Evolutionary conservation across 2,888 invertebrate species (phyloP).

Genomic region (Epistrophe grossulariae): DNA sequence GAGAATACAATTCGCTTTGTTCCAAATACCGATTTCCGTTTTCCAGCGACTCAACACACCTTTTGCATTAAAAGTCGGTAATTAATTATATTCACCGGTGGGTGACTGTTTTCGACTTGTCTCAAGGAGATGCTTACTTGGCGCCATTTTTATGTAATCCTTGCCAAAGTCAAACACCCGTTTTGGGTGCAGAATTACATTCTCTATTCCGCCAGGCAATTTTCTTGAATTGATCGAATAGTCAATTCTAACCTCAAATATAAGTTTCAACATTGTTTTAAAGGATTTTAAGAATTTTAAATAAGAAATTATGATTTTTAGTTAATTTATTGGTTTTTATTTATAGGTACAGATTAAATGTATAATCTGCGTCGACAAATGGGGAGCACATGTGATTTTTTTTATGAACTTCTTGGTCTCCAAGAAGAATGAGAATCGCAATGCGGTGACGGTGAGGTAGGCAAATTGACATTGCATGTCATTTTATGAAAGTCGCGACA

Average conservation of each 20-base stretch:
- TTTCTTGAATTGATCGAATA: background rate
- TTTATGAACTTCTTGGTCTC: background rate
- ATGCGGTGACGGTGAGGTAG: constrained; percentile 56
- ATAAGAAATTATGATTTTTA: background rate
- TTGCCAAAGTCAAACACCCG: constrained; percentile 35
- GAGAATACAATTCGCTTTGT: constrained; percentile 3
- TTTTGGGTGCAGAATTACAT: constrained; percentile 10
- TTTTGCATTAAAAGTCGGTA: background rate
- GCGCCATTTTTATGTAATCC: constrained; percentile 35
- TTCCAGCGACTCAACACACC: background rate
- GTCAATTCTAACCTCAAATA: constrained; percentile 27
- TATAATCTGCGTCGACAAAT: background rate
- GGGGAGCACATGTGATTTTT: constrained; percentile 64
- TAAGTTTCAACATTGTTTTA: background rate
- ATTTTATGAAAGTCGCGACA: constrained; percentile 31
- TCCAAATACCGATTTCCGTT: constrained; percentile 3
- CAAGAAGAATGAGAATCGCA: constrained; percentile 31
- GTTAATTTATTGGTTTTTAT: background rate
- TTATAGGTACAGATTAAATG: background rate
- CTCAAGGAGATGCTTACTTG: constrained; percentile 20
- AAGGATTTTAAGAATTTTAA: constrained; percentile 38
- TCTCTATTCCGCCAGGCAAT: background rate
- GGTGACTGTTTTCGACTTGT: constrained; percentile 15
- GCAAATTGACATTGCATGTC: constrained; percentile 69
- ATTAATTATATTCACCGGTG: constrained; percentile 14